These are phyloP conservation scores for Papilio aristodemus DNA, from an alignment of 1,140 invertebrate species.

Conservation along the genomic window DNA sequence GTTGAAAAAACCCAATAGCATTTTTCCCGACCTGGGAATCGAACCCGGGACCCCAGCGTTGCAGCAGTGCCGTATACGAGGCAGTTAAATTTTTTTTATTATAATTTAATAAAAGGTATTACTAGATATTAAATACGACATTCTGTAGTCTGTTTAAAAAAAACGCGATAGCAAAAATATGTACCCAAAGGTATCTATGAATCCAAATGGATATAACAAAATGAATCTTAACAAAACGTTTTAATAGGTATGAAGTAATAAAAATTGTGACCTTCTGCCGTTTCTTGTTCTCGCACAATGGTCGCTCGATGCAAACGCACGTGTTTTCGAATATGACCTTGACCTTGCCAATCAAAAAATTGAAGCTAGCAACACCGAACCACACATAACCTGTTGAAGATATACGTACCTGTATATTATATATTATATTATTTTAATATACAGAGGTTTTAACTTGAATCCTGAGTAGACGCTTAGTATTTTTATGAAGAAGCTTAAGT, in stretches of 20 bases:
- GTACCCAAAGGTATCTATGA: not conserved
- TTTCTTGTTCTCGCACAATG: conserved; percentile 34
- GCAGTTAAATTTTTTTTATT: no score
- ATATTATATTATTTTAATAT: not conserved
- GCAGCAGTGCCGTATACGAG: no score
- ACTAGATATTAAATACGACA: no score
- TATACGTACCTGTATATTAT: no score
- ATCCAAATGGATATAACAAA: not conserved
- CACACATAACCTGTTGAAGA: conserved; percentile 8
- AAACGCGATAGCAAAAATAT: not conserved
- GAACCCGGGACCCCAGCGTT: no score
- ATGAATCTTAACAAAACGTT: not conserved
- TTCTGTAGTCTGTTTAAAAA: no score
- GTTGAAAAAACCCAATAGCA: no score
- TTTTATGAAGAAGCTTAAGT: no score
- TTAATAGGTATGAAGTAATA: not conserved
- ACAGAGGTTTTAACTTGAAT: not conserved
- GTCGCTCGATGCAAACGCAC: conserved; percentile 24
- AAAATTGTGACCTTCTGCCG: conserved; percentile 35
- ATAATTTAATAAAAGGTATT: no score
- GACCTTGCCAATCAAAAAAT: conserved; percentile 18
- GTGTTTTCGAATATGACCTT: conserved; percentile 7
- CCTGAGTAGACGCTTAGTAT: no score
- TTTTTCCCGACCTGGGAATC: no score
- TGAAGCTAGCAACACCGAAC: conserved; percentile 11